phyloP scores from a whole-genome alignment of 2,113 vertebrate species.

The Gallinago undulata region DNA sequence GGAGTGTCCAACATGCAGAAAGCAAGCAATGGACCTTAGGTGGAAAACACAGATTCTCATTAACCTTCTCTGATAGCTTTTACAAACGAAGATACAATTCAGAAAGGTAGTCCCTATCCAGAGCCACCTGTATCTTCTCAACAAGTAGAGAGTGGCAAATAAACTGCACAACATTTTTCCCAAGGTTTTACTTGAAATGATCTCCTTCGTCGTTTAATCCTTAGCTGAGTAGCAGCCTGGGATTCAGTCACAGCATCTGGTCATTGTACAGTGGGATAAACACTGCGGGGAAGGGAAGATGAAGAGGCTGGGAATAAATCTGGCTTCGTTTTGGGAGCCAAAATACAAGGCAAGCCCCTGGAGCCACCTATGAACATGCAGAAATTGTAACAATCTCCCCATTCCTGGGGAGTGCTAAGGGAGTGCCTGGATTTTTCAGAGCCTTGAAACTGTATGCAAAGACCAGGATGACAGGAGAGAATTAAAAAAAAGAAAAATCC shows the following conservation, averaged over 20 bases:
- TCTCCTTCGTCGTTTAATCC: background rate
- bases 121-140: background rate
- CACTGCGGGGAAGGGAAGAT: background rate
- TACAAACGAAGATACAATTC: background rate
- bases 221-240: background rate
- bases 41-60: background rate
- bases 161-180: background rate
- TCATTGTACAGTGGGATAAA: background rate
- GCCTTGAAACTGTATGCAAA: background rate
- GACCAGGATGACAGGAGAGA: background rate
- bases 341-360: background rate
- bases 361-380: background rate
- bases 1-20: background rate
- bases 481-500: background rate
- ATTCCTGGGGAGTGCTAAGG: background rate
- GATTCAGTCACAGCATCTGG: background rate
- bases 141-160: background rate
- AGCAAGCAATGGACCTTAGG: background rate
- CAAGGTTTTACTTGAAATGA: background rate
- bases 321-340: background rate
- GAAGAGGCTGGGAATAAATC: background rate
- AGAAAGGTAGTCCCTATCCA: background rate
- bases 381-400: background rate
- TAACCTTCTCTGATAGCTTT: background rate
- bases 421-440: background rate